Base-by-base conservation (phyloP, 2,113 vertebrate species). In the Urocitellus parryii region DNA sequence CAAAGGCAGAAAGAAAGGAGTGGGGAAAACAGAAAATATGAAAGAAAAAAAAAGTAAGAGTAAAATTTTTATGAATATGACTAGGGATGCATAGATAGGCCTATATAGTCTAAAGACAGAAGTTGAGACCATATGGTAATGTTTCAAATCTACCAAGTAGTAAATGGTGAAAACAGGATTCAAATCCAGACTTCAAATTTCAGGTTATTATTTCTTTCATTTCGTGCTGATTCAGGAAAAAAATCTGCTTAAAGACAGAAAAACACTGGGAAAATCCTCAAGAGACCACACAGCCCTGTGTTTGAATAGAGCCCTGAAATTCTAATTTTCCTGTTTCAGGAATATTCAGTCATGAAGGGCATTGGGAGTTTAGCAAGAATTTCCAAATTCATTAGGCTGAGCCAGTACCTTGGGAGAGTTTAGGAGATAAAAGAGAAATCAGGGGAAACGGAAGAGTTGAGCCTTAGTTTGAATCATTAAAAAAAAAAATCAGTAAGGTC, bases 391-490 rank as follows among this genome's bases (percentile, higher is more conserved):
- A 63, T 78, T 42, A 39, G 1, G 13, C 34, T 32, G 16, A 58
- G 9, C 14, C 22, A 58, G 4, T 73, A 58, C 72, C 61, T 90
- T 85, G 24, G 61, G 94, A 78, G 58, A 81, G 34, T 37, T 96
- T 58, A 65, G 37, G n/a, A 56, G 92, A 85, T 63, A 24, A 39
- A 84, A 96, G 63, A 61, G 9, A 82, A 77, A 4, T 76, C 42
- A 78, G 29, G 56, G 2, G 68, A 92, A 85, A 90, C 8, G 58
- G 6, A 87, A 96, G 12, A 89, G 83, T n/a, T 56, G 34, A 97
- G 10, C 20, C 20, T 72, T 94, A 17, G 20, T 67, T 87, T 13
- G 56, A 94, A 91, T 12, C 10, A 58, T 70, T 45, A 96, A 12
- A 72, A 83, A 93, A 8, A 63, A 82, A 91, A 89, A 56, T 12